Conservation (phyloP, 2,113 vertebrate genomes). For the Piprites chloris region DNA sequence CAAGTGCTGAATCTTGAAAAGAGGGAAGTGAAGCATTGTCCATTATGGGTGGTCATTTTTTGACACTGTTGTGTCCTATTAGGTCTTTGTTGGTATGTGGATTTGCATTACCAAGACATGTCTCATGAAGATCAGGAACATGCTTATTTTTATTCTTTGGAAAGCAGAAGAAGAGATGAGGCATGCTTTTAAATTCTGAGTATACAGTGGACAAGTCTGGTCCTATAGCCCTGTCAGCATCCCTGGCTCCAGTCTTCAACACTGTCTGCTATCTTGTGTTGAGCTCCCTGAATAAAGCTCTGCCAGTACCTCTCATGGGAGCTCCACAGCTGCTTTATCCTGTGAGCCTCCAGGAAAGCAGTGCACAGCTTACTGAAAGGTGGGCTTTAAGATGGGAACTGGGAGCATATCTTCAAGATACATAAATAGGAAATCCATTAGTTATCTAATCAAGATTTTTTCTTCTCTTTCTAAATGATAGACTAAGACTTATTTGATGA, state of each 20-base stretch:
- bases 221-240: not conserved
- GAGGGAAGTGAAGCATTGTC: not conserved
- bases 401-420: not conserved
- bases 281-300: not conserved
- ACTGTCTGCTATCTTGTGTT: not conserved
- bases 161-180: not conserved
- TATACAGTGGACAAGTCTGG: not conserved
- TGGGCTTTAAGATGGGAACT: not conserved
- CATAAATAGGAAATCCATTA: not conserved
- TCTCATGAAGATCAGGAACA: not conserved
- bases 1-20: not conserved
- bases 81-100: not conserved
- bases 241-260: not conserved
- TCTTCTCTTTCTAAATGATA: not conserved
- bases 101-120: not conserved
- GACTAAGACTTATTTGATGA: not conserved
- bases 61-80: accelerated
- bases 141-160: not conserved
- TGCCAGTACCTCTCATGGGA: not conserved
- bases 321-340: not conserved
- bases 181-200: not conserved
- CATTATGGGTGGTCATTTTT: not conserved
- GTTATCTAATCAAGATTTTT: not conserved
- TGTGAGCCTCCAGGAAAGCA: not conserved
- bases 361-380: not conserved